Conservation (phyloP, 2,113 vertebrate species). For the Catagonus wagneri region DNA sequence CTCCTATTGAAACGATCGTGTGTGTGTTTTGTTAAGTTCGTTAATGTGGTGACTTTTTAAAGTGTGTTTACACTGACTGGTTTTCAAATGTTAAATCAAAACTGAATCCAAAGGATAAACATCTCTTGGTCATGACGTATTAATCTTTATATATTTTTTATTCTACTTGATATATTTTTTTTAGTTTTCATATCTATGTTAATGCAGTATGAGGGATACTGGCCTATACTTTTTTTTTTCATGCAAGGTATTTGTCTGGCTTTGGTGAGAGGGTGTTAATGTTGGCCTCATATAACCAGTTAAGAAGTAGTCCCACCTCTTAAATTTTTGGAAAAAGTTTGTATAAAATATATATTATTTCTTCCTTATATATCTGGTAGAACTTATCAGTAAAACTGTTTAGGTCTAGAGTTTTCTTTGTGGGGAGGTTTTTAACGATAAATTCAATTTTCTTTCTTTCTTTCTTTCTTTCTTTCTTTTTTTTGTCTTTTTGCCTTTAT, state of each 20-base stretch:
- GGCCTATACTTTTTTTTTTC: background rate
- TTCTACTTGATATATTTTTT: background rate
- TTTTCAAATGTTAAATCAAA: slow-evolving; percentile 15
- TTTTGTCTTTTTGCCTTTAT: no score
- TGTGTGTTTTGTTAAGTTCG: background rate
- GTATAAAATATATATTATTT: slow-evolving; percentile 16
- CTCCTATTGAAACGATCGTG: background rate
- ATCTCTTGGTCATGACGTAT: background rate
- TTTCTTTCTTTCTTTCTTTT: no score
- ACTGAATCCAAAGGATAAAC: background rate
- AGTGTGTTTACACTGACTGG: background rate
- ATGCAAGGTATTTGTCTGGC: background rate
- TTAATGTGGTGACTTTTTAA: background rate
- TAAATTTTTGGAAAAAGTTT: background rate
- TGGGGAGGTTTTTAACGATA: background rate
- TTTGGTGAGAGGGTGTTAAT: background rate
- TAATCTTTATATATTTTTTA: background rate
- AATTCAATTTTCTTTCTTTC: slow-evolving; percentile 35
- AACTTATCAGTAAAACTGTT: slow-evolving; percentile 20
- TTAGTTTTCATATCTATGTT: background rate
- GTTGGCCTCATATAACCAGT: background rate
- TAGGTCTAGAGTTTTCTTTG: background rate
- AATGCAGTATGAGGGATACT: background rate
- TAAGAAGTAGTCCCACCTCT: background rate
- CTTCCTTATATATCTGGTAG: slow-evolving; percentile 25